Percentiles rank a stretch among this genome's conserved stretches.
These are phyloP conservation scores for Diloba caeruleocephala DNA, from an alignment of 2,888 invertebrate genomes.

Conservation along the genomic window DNA sequence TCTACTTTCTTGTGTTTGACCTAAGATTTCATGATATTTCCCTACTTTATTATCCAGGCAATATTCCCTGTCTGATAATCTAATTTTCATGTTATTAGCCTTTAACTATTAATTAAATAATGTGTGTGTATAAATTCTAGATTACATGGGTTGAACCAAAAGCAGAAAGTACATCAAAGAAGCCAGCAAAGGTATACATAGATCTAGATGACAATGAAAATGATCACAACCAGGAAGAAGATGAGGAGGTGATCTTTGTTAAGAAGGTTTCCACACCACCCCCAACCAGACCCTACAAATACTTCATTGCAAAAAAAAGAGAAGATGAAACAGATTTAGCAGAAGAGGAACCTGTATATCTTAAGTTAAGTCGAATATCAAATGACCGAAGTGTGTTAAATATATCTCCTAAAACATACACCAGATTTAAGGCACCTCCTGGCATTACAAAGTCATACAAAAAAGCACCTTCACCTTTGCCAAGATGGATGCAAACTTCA, in stretches of 20 bases:
- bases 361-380: slow-evolving; percentile 68
- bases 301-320: slow-evolving; percentile 62
- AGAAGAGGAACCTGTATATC: slow-evolving; percentile 68
- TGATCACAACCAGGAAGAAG: slow-evolving; percentile 65
- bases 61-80: no score
- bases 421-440: slow-evolving; percentile 74
- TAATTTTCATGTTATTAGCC: no score
- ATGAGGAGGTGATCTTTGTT: slow-evolving; percentile 81
- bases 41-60: no score
- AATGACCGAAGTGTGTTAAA: slow-evolving; percentile 63
- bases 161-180: slow-evolving; percentile 61
- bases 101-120: background rate
- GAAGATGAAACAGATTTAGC: slow-evolving; percentile 55
- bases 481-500: slow-evolving; percentile 74
- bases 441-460: slow-evolving; percentile 81
- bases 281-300: slow-evolving; percentile 71
- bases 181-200: slow-evolving; percentile 72
- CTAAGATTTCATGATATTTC: no score
- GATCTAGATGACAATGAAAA: slow-evolving; percentile 72
- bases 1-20: no score
- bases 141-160: slow-evolving; percentile 74
- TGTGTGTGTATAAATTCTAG: slow-evolving; percentile 61
- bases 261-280: slow-evolving; percentile 73
- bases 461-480: slow-evolving; percentile 67
- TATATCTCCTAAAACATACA: slow-evolving; percentile 71